Conservation (phyloP, 2,797 vertebrate genomes). For the Gallirallus australis region DNA sequence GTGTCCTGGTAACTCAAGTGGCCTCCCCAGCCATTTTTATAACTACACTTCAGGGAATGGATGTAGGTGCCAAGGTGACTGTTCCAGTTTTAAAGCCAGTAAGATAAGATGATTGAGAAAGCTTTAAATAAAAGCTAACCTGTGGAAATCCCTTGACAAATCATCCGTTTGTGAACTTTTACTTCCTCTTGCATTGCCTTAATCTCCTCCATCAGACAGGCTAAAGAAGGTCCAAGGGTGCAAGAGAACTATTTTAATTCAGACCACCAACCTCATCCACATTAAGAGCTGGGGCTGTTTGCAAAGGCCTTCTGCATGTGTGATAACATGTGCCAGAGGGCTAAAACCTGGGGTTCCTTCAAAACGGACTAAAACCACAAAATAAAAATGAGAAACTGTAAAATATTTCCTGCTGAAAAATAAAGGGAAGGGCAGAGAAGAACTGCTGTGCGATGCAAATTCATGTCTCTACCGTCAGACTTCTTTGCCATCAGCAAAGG, state of each 20-base stretch:
- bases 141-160: slow-evolving; percentile 59
- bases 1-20: slow-evolving; percentile 2
- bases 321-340: not conserved
- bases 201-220: slow-evolving; percentile 47
- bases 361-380: not conserved
- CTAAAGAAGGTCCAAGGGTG: slow-evolving; percentile 50
- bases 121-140: slow-evolving; percentile 72
- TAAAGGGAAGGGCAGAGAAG: not conserved
- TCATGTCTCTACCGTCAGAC: not conserved
- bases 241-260: slow-evolving; percentile 26
- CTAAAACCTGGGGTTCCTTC: not conserved
- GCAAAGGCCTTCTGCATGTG: not conserved
- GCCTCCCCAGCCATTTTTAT: slow-evolving; percentile 48
- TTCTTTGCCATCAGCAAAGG: not conserved
- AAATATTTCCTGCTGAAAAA: not conserved
- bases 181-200: slow-evolving; percentile 44
- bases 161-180: slow-evolving; percentile 69
- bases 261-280: not conserved
- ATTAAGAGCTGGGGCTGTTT: not conserved
- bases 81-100: slow-evolving; percentile 56
- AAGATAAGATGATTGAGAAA: slow-evolving; percentile 71
- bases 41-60: not conserved
- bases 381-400: not conserved
- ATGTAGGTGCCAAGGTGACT: slow-evolving; percentile 60
- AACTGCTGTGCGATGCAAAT: not conserved